Conservation (phyloP, 2,888 invertebrate genomes). For the Microctonus brassicae region DNA sequence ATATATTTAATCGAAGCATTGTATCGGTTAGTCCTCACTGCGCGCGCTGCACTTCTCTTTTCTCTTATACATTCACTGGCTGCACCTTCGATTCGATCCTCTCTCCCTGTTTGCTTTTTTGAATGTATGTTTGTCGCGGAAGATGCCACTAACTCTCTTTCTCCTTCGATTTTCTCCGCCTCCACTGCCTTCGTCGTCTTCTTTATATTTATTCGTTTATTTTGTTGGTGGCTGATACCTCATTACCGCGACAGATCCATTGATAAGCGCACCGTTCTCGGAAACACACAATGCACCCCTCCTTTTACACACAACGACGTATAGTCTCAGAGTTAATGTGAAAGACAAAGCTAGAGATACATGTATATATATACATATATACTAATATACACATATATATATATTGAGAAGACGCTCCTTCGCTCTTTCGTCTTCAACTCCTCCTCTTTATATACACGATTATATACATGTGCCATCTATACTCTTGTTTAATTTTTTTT, state of each 20-base stretch:
- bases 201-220: conserved; percentile 66
- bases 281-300: conserved; percentile 67
- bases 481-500: neutral
- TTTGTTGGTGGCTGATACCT: conserved; percentile 69
- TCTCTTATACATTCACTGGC: conserved; percentile 42
- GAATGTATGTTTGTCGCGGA: conserved; percentile 42
- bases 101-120: conserved; percentile 29
- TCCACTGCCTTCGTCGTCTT: conserved; percentile 29
- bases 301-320: conserved; percentile 25
- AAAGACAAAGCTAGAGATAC: neutral
- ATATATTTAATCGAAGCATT: conserved; percentile 69
- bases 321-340: neutral
- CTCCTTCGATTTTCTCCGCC: conserved; percentile 36
- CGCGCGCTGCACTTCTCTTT: conserved; percentile 46
- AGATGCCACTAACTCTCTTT: conserved; percentile 39
- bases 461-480: neutral
- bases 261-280: conserved; percentile 68
- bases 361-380: neutral
- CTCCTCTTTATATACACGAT: neutral
- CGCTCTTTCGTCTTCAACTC: neutral
- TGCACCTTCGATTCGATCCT: conserved; percentile 40
- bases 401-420: neutral
- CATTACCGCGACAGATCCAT: conserved; percentile 70
- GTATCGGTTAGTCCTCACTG: conserved; percentile 63
- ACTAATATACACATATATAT: neutral